Percentiles rank a stretch among this genome's conserved stretches.
phyloP scores from a whole-genome alignment of 2,888 invertebrate genomes.

The Epirrita christyi region DNA sequence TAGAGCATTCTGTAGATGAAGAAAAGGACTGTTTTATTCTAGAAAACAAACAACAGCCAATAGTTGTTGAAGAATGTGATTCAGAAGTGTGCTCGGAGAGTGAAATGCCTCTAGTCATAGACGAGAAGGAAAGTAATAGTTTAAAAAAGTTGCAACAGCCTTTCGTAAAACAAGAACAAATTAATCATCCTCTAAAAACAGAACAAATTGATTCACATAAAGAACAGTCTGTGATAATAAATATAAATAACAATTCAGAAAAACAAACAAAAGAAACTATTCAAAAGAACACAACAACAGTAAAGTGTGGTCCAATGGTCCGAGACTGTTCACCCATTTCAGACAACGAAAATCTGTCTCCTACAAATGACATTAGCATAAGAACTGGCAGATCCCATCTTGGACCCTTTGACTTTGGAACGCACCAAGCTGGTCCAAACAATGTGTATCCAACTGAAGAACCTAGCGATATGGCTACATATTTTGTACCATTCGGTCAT shows the following conservation, averaged over 20 bases:
- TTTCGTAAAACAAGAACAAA: not conserved
- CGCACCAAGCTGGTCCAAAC: not conserved
- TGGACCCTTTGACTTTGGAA: not conserved
- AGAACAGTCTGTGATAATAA: not conserved
- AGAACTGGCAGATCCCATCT: not conserved
- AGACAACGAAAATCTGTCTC: not conserved
- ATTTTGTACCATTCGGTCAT: not conserved
- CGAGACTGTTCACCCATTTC: not conserved
- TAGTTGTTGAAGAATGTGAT: constrained; percentile 1
- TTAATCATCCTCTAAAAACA: not conserved
- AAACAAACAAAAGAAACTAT: not conserved
- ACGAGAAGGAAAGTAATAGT: not conserved
- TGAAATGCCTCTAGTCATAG: not conserved
- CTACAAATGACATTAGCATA: not conserved
- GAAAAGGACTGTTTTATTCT: constrained; percentile 7
- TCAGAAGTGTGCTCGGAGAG: not conserved
- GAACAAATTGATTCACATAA: not conserved
- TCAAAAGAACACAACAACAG: not conserved
- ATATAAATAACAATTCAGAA: not conserved
- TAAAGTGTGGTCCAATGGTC: not conserved
- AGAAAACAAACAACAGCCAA: constrained; percentile 1
- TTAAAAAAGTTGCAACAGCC: not conserved
- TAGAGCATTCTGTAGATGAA: not conserved
- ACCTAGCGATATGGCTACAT: not conserved
- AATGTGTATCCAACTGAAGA: not conserved